Evolutionary conservation across 2,888 invertebrate species (phyloP), one percentile per base, ranked within the genome.

Genomic region (Podotricha telesiphe): DNA sequence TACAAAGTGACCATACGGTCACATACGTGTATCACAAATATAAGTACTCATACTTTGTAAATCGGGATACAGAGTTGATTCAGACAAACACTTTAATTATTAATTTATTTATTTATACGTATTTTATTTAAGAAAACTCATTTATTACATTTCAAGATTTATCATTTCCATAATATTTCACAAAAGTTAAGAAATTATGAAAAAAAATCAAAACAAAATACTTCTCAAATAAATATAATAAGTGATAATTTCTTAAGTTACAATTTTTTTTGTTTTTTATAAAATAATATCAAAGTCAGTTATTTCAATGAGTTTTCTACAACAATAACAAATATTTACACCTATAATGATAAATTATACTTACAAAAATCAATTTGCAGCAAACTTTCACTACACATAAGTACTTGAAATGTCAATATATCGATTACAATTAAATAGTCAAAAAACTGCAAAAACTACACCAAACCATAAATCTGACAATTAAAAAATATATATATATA

Each of bases 11-110:
- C 42, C 42, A n/a, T n/a, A n/a, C n/a, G n/a, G n/a, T n/a, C n/a
- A 1, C 37, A 10, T 28, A 8, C 20, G 48, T 50, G 37, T 50
- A 37, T 50, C 50, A 62, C 2, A 62, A 58, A 45, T 45, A 37
- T 61, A 61, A 62, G 62, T 62, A 62, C 47, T 62, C 6, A 48
- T 62, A 62, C 62, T 62, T 48, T 62, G 62, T 48, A 62, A 48
- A 62, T 48, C 48, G 59, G 42, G 45, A 59, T 59, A 59, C 59
- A 45, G 42, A 22, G 2, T n/a, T n/a, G n/a, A 53, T 40, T 58
- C 20, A 42, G 58, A 28, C 28, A 28, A 42, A 19, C 11, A 20
- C 20, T 40, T 34, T n/a, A 10, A 20, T n/a, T 1, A 22, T 34
- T 28, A 34, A 28, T 11, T 17, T 6, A 55, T 19, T 55, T 34